Evolutionary conservation across 2,113 vertebrate species (phyloP), one percentile per base, ranked within the genome.

Genomic region (Furnarius figulus): DNA sequence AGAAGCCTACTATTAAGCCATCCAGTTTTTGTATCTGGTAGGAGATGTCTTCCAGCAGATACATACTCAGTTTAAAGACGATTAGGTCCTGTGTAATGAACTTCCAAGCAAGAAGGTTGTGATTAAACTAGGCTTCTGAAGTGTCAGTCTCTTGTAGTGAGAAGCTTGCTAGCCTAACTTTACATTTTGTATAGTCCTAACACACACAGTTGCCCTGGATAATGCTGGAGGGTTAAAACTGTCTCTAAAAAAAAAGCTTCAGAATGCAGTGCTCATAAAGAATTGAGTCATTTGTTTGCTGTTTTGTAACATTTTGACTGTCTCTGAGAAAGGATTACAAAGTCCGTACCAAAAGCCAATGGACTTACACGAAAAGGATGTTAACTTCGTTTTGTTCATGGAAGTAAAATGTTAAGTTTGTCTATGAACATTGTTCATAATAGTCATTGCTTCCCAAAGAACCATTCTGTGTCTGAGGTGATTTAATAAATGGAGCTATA

Each of bases 151-250:
- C 23, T n/a, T 53, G 37, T 17, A 59, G 50, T 53, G 28, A 40
- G 37, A 63, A 50, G 30, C 16, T 35, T 72, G 62, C 30, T 59
- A 59, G n/a, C 56, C 56, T 35, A 59, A 55, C 5, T 25, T 17
- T 49, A 49, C 8, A 10, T 9, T 87, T 81, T 15, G 25, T 52
- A 5, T 42, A 30, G 17, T 6, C 88, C 35, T 63, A 61, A 42
- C 4, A 46, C 10, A 13, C 15, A 52, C 31, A 6, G 4, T 9
- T 0, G 1, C 22, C n/a, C 10, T 6, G 13, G 12, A 19, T 91
- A 76, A 62, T 59, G 76, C 27, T 59, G 46, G n/a, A 58, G 46
- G 18, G 30, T 67, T 80, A 63, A 77, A 88, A 67, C 33, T 37
- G 20, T 35, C 40, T 89, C 75, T 1, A 14, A 59, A 72, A 77